These are phyloP conservation scores for Dicyrtoma fusca DNA, from an alignment of 2,888 invertebrate species.

Conservation along the genomic window DNA sequence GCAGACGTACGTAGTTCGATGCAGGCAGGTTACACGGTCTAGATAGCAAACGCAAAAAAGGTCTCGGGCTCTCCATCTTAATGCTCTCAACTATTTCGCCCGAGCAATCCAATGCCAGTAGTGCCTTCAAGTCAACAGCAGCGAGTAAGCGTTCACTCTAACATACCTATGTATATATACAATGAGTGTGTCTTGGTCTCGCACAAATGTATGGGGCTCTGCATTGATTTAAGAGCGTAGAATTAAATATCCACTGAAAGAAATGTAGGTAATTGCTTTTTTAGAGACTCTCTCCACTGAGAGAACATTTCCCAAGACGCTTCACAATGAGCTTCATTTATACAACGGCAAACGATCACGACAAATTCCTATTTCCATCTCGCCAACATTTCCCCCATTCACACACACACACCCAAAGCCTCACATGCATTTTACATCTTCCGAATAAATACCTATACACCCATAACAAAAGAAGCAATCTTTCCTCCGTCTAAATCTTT, in stretches of 20 bases:
- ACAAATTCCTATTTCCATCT: slow-evolving; percentile 20
- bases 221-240: slow-evolving; percentile 46
- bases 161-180: neutral
- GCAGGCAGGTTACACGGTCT: slow-evolving; percentile 15
- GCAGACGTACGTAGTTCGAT: too few relatives aligned
- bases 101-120: too few relatives aligned
- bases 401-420: neutral
- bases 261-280: slow-evolving; percentile 49
- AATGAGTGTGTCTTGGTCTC: neutral
- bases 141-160: neutral
- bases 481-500: too few relatives aligned
- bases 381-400: slow-evolving; percentile 23
- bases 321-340: slow-evolving; percentile 37
- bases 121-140: too few relatives aligned
- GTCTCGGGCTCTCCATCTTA: neutral
- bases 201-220: neutral
- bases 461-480: too few relatives aligned
- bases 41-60: neutral
- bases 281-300: slow-evolving; percentile 36
- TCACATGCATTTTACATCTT: too few relatives aligned
- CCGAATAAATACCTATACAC: too few relatives aligned
- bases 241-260: slow-evolving; percentile 47
- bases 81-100: too few relatives aligned
- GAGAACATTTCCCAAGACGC: slow-evolving; percentile 33
- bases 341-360: neutral